Evolutionary conservation across 2,888 invertebrate genomes (phyloP).

Genomic region (Abrostola tripartita): DNA sequence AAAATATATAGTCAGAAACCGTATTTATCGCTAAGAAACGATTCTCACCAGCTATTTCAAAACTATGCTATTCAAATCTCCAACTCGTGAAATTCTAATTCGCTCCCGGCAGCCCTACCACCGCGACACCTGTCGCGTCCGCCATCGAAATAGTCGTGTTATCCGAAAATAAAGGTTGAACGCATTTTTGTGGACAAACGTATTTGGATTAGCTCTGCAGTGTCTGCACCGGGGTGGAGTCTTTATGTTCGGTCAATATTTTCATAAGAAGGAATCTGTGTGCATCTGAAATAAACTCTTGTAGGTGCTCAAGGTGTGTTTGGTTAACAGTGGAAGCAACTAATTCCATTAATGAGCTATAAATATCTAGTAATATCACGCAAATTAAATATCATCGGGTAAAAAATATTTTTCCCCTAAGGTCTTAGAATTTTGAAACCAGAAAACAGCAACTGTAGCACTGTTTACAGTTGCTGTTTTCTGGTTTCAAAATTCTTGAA

Average conservation of each 20-base stretch:
- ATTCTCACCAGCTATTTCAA: neutral
- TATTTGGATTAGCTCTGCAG: constrained; percentile 55
- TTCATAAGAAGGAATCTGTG: constrained; percentile 26
- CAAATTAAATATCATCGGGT: no score
- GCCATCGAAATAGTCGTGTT: constrained; percentile 57
- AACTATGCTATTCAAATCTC: neutral
- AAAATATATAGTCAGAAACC: no score
- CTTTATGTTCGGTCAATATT: constrained; percentile 53
- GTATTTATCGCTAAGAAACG: neutral
- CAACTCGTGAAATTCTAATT: constrained; percentile 1
- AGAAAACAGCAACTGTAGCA: no score
- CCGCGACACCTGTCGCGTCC: constrained; percentile 56
- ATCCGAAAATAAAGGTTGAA: constrained; percentile 60
- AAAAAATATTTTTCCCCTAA: no score
- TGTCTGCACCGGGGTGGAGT: constrained; percentile 43
- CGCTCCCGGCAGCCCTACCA: constrained; percentile 41
- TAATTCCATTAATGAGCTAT: neutral
- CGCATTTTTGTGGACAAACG: constrained; percentile 60
- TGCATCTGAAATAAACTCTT: constrained; percentile 35
- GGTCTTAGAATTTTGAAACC: no score
- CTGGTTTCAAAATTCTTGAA: no score
- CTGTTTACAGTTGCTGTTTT: no score
- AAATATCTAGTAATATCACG: neutral
- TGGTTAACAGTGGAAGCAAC: neutral
- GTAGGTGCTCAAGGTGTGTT: constrained; percentile 16